Base-by-base conservation (phyloP, 2,113 vertebrate genomes). In the Elaphurus davidianus region DNA sequence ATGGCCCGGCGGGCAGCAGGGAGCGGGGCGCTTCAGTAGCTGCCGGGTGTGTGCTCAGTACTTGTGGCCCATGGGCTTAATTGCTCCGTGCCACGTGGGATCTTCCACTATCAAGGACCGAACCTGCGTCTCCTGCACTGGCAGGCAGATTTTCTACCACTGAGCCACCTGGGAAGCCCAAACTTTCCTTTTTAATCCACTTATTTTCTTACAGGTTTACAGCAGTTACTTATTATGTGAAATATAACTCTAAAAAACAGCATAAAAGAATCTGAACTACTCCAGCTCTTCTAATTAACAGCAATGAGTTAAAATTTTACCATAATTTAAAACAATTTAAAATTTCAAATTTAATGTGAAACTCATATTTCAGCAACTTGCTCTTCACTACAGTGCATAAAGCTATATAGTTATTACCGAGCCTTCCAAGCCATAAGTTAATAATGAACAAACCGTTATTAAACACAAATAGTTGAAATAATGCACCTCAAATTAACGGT, bases 311-410 rank as follows among this genome's bases (percentile, higher is more conserved):
- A 91, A 89, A 95, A 74, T 71, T 81, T 95, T 54, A 79, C 33
- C 36, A 62, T 59, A 57, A 95, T 23, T 43, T 76, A 85, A 84
- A 83, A 87, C 33, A 81, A 67, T 12, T 23, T 67, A 54, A 94
- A 90, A 62, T 93, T 79, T 88, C 55, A 89, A 94, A 76, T 64
- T 83, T 87, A 94, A 95, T 57, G n/a, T 45, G 7, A 93, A 91
- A 92, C 78, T 67, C n/a, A 0, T 27, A 62, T 52, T 92, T 96
- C 67, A 81, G 47, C 59, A 90, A 81, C 64, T 59, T 97, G 21
- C 82, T 91, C 83, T 89, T 91, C 47, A 83, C 33, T 33, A 27
- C 8, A n/a, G 11, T 64, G 60, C 25, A 86, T 87, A 59, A 84
- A 89, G 28, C n/a, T 90, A 55, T 0, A 60, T 6, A 87, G 54